These are phyloP conservation scores for Bursaphelenchus okinawaensis DNA, from an alignment of 2,888 invertebrate genomes.

Conservation along the genomic window DNA sequence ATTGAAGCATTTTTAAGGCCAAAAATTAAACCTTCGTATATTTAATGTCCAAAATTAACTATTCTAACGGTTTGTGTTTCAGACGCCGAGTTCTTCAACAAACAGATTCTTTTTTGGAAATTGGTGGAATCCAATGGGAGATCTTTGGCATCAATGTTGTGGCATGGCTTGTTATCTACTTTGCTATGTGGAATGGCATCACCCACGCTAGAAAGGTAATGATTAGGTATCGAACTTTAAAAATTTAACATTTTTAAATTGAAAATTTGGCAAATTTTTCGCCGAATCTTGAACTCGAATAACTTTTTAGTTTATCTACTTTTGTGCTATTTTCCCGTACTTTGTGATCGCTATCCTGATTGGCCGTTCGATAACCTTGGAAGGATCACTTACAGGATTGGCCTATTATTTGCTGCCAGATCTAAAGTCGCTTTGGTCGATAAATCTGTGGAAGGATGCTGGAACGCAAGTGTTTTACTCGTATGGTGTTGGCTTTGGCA, in stretches of 20 bases:
- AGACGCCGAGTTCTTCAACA: constrained; percentile 24
- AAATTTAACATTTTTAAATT: too few relatives aligned
- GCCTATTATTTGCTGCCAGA: constrained; percentile 57
- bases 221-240: too few relatives aligned
- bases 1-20: too few relatives aligned
- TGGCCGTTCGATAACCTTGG: constrained; percentile 53
- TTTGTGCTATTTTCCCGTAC: constrained; percentile 58
- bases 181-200: constrained; percentile 58
- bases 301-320: constrained; percentile 50
- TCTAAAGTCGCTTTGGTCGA: constrained; percentile 47
- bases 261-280: background rate
- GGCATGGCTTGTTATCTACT: constrained; percentile 57
- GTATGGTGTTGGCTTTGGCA: constrained; percentile 57
- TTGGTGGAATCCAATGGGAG: constrained; percentile 58
- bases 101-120: constrained; percentile 47
- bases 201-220: constrained; percentile 54
- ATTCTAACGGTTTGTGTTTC: constrained; percentile 1
- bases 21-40: too few relatives aligned
- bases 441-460: constrained; percentile 58
- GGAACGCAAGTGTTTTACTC: constrained; percentile 58
- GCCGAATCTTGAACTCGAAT: background rate
- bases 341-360: constrained; percentile 52
- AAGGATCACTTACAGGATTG: constrained; percentile 49
- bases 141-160: constrained; percentile 42
- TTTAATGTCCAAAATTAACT: too few relatives aligned